Percentiles rank a stretch among this genome's conserved stretches.
phyloP scores from a whole-genome alignment of 2,113 vertebrate genomes.

The Anas platyrhynchos region DNA sequence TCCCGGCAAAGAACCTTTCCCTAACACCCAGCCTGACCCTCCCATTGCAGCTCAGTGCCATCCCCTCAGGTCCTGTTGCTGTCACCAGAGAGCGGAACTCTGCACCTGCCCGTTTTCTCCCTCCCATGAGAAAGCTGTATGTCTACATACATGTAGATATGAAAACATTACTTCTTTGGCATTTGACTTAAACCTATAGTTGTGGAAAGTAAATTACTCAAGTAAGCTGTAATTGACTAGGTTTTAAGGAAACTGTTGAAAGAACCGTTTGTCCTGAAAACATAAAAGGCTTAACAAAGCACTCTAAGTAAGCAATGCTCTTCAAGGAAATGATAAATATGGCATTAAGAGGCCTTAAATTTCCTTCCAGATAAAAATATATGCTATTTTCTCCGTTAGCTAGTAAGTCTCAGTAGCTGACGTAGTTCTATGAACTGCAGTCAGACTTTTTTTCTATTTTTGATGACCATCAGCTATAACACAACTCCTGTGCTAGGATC shows the following conservation, averaged over 20 bases:
- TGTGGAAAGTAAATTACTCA: background rate
- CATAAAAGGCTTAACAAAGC: conserved; percentile 34
- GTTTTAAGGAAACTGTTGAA: conserved; percentile 30
- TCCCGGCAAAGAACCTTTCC: too few species aligned
- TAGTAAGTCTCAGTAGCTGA: background rate
- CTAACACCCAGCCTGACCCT: too few species aligned
- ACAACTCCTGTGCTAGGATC: background rate
- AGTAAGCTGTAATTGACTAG: background rate
- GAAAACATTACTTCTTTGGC: background rate
- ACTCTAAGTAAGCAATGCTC: conserved; percentile 19
- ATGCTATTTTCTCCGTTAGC: background rate
- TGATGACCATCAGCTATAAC: conserved; percentile 13
- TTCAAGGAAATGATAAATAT: conserved; percentile 44
- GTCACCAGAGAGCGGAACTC: too few species aligned
- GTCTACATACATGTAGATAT: background rate
- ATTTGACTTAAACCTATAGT: background rate
- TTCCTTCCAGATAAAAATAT: background rate
- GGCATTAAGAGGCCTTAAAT: background rate
- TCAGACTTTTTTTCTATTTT: conserved; percentile 8
- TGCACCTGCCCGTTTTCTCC: too few species aligned
- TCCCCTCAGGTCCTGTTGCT: too few species aligned
- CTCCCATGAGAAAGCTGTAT: too few species aligned
- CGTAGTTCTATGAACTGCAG: background rate
- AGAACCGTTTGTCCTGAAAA: conserved; percentile 26
- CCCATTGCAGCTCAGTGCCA: too few species aligned